Evolutionary conservation across 1,140 invertebrate genomes (phyloP), one percentile per base, ranked within the genome.

Genomic region (Tetramorium parvispinum): DNA sequence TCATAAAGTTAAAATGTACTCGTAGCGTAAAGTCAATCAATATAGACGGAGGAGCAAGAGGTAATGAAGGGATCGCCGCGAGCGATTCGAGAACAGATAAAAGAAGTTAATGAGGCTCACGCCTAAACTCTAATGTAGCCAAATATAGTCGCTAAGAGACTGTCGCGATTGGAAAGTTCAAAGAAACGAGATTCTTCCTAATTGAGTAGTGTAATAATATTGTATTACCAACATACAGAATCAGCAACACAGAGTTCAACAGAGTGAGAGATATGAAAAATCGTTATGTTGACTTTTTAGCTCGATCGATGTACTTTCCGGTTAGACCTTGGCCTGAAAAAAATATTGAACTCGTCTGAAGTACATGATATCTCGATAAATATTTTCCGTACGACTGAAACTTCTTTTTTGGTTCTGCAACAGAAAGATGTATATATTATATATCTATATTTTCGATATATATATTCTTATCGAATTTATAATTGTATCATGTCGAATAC

Each of bases 11-110:
- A 59, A 49, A 27, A 75, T 77, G 49, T 73, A 90, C 61, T 77
- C 53, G 57, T 87, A 85, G 77, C 68, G 37, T 89, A 87, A 89
- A 65, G 63, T 13, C 16, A 88, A 46, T 7, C 13, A 63, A 73
- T 3, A 51, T 11, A 88, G 55, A 65, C 10, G 43, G 27, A 65
- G 55, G 21, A 70, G 43, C 11, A 53, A 51, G 16, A 63, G 46
- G 8, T 81, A 76, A 27, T 18, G 8, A 55, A 73, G 68, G 24
- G 10, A 65, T 55, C 66, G 8, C 11, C 8, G 8, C 24, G 40
- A 78, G 43, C 13, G 61, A 85, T 79, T 37, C 13, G 43, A 18
- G 32, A 51, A 24, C n/a, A 27, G 32, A 6, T 32, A 59, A 49
- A 16, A 46, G 32, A 37, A 65, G 7, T 73, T 51, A 75, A 79